phyloP scores from a whole-genome alignment of 1,140 invertebrate genomes.

The Apis dorsata region DNA sequence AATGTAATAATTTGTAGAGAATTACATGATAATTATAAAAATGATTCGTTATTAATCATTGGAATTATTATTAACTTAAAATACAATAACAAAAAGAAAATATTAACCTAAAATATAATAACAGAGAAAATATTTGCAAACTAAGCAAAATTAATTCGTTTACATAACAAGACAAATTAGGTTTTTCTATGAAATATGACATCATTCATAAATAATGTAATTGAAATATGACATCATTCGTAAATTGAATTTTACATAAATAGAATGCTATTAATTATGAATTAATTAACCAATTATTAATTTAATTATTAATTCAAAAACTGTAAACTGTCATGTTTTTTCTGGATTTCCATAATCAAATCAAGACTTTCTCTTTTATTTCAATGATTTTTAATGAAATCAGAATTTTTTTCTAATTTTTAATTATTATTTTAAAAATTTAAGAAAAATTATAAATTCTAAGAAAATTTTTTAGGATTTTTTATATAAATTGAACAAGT shows the following conservation, averaged over 20 bases:
- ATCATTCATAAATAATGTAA: not conserved
- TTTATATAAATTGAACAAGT: not conserved
- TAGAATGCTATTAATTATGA: not conserved
- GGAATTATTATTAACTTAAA: not conserved
- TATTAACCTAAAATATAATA: not conserved
- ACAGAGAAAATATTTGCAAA: not conserved
- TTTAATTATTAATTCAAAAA: too few species aligned
- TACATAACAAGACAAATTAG: not conserved
- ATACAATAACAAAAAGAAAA: too few species aligned
- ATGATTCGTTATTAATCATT: too few species aligned
- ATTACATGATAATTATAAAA: not conserved
- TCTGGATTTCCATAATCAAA: too few species aligned
- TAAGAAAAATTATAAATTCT: not conserved
- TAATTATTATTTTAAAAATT: too few species aligned
- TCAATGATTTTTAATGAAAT: too few species aligned
- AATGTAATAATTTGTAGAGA: too few species aligned
- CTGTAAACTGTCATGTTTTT: too few species aligned
- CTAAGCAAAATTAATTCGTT: not conserved
- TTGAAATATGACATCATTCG: not conserved
- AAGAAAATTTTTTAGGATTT: not conserved
- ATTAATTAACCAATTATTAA: not conserved
- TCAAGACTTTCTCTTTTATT: too few species aligned
- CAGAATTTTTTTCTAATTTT: too few species aligned
- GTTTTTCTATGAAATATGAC: not conserved
- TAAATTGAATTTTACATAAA: not conserved